Evolutionary conservation across 1,140 invertebrate species (phyloP).

Genomic region (Drosophila tani): DNA sequence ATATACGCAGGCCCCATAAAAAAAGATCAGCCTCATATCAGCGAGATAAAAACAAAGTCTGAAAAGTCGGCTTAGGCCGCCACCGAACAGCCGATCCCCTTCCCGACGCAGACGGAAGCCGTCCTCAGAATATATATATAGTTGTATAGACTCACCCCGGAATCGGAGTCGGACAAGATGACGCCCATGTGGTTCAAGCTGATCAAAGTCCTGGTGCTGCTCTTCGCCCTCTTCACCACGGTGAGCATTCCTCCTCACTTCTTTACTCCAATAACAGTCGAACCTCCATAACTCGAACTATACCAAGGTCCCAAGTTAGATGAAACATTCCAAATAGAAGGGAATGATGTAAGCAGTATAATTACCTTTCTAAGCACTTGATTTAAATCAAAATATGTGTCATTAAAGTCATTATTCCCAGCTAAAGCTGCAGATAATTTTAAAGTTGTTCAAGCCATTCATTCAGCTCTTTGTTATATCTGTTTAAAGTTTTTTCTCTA

Average conservation of each 20-base stretch:
- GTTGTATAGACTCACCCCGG: neutral
- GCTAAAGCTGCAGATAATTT: neutral
- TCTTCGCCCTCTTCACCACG: conserved; percentile 64
- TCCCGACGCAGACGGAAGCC: conserved; percentile 52
- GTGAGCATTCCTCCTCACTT: conserved; percentile 36
- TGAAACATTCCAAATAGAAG: neutral
- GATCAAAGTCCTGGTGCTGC: conserved; percentile 61
- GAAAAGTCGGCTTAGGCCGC: conserved; percentile 13
- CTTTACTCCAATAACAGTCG: conserved; percentile 1
- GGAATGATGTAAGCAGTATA: neutral
- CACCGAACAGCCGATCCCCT: conserved; percentile 28
- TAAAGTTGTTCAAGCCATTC: neutral
- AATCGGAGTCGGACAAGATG: conserved; percentile 33
- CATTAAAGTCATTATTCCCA: neutral
- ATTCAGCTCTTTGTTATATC: neutral
- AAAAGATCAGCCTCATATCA: conserved; percentile 15
- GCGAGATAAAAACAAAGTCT: conserved; percentile 23
- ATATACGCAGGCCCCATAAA: conserved; percentile 62
- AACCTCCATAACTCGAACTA: conserved; percentile 7
- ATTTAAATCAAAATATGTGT: neutral
- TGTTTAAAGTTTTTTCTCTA: neutral
- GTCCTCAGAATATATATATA: conserved; percentile 37
- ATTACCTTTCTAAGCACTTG: neutral
- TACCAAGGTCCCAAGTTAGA: neutral
- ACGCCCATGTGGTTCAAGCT: conserved; percentile 66